Percentiles rank a stretch among this genome's conserved stretches.
These are phyloP conservation scores for Rotaria magnacalcarata DNA, from an alignment of 2,888 invertebrate genomes.

Conservation along the genomic window DNA sequence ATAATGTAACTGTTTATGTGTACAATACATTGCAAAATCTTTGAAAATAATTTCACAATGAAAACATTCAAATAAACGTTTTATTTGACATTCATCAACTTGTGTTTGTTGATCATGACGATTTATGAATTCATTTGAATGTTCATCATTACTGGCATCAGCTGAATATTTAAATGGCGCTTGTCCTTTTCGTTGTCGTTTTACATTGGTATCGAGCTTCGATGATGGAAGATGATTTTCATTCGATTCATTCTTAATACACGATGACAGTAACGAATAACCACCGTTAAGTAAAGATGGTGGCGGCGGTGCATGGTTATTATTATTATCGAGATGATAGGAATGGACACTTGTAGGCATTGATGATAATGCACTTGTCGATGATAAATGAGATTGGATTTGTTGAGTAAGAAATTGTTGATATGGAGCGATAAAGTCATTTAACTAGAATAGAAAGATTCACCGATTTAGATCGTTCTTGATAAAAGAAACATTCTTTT, in stretches of 20 bases:
- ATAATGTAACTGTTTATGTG: slow-evolving; percentile 42
- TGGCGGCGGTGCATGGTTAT: not conserved
- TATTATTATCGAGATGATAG: slow-evolving; percentile 22
- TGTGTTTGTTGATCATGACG: slow-evolving; percentile 33
- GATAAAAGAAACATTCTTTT: no score
- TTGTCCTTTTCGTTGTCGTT: slow-evolving; percentile 34
- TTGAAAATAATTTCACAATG: slow-evolving; percentile 45
- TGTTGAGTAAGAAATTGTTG: slow-evolving; percentile 34
- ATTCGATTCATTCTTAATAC: slow-evolving; percentile 20
- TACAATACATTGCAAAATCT: slow-evolving; percentile 42
- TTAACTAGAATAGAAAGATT: not conserved
- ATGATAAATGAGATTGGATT: not conserved
- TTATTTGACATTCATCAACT: slow-evolving; percentile 29
- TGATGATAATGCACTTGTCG: not conserved
- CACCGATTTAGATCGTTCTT: no score
- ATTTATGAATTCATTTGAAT: not conserved
- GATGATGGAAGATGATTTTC: not conserved
- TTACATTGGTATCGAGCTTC: not conserved
- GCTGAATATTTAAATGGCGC: not conserved
- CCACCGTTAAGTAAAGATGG: slow-evolving; percentile 4
- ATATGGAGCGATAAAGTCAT: slow-evolving; percentile 12
- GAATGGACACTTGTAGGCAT: not conserved
- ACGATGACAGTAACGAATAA: not conserved
- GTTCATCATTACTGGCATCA: not conserved
- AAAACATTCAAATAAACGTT: slow-evolving; percentile 42